These are phyloP conservation scores for Branchinecta lynchi DNA, from an alignment of 1,140 invertebrate genomes.

Conservation along the genomic window DNA sequence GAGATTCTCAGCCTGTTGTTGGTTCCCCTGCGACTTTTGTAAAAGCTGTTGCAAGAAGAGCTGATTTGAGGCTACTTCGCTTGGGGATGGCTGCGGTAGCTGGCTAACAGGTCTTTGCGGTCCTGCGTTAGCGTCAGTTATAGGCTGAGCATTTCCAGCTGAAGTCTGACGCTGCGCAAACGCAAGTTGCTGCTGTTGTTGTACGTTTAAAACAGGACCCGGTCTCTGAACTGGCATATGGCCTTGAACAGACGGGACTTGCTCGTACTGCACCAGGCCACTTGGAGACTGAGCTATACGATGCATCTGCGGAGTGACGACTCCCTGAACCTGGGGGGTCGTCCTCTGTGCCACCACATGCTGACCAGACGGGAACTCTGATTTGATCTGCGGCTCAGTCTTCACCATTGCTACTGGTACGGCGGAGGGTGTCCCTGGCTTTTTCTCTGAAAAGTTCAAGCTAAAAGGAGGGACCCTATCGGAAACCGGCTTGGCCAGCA, in stretches of 20 bases:
- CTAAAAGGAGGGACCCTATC: background rate
- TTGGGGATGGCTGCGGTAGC: background rate
- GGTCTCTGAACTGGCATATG: constrained; percentile 11
- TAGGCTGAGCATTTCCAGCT: constrained; percentile 12
- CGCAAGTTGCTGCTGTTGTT: constrained; percentile 17
- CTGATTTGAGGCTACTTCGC: background rate
- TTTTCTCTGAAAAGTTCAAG: background rate
- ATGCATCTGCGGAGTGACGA: constrained; percentile 11
- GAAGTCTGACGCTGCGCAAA: constrained; percentile 16
- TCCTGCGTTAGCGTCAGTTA: constrained; percentile 9
- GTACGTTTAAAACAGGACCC: constrained; percentile 16
- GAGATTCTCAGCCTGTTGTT: background rate
- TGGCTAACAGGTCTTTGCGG: background rate
- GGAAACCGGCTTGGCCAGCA: background rate
- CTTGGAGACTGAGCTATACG: background rate
- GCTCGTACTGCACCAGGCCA: background rate
- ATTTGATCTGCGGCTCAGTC: background rate
- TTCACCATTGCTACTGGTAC: background rate
- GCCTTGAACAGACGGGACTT: background rate
- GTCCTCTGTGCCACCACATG: constrained; percentile 5
- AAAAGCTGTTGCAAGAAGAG: background rate
- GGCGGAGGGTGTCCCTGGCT: background rate
- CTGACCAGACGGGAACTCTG: background rate
- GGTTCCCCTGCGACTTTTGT: background rate
- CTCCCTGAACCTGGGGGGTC: constrained; percentile 6